A percentile compares a stretch with the other conserved stretches of the same genome.
Conservation (phyloP, 2,888 invertebrate species). For the Mesorhabditis belari region DNA sequence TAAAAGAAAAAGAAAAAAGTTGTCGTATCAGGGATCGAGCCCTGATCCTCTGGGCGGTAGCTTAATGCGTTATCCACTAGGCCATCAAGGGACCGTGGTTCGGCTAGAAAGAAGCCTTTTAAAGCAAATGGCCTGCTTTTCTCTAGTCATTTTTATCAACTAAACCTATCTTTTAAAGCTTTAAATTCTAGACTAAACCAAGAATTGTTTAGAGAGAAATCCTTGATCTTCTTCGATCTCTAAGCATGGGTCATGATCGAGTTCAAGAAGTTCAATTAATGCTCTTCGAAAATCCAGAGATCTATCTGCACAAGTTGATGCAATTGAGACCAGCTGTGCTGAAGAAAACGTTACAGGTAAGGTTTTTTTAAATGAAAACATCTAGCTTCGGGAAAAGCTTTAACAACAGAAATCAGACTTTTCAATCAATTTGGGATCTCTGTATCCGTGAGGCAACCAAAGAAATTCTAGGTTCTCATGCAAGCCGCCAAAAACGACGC, state of each 20-base stretch:
- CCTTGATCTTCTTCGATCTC: constrained; percentile 25
- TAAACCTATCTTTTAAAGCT: background rate
- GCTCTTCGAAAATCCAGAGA: constrained; percentile 14
- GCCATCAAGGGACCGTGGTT: too few relatives aligned
- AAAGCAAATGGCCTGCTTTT: too few relatives aligned
- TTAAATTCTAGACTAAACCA: background rate
- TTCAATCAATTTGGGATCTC: too few relatives aligned
- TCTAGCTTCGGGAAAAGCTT: too few relatives aligned
- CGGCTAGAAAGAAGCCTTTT: too few relatives aligned
- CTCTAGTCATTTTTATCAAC: too few relatives aligned
- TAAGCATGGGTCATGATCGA: constrained; percentile 28
- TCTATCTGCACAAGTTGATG: constrained; percentile 30
- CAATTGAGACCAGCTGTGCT: constrained; percentile 37
- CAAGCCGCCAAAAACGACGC: constrained; percentile 21
- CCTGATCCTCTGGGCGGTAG: too few relatives aligned
- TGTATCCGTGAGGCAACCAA: too few relatives aligned
- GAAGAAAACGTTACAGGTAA: constrained; percentile 35
- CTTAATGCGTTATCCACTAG: too few relatives aligned
- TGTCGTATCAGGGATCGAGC: too few relatives aligned
- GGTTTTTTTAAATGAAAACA: background rate
- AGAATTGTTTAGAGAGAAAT: constrained; percentile 36
- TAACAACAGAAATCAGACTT: too few relatives aligned
- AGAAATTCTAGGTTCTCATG: constrained; percentile 20
- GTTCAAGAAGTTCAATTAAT: constrained; percentile 23
- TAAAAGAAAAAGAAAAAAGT: too few relatives aligned